Conservation (phyloP, 2,113 vertebrate genomes). For the Engystomops pustulosus region DNA sequence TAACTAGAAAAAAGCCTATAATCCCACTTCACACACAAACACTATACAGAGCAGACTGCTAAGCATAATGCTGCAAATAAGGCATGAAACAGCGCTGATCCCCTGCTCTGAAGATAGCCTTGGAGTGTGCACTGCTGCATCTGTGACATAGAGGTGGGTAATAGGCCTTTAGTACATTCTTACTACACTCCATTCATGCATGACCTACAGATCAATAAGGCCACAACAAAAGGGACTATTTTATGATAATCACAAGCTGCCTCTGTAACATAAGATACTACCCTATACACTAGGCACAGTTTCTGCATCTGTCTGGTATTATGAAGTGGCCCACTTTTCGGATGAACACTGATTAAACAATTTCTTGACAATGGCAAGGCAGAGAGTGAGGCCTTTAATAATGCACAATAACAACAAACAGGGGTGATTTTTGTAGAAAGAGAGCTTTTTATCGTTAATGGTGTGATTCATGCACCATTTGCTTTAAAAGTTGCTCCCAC, state of each 20-base stretch:
- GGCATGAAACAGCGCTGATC: conserved; percentile 41
- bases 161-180: conserved; percentile 36
- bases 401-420: conserved; percentile 34
- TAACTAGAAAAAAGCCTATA: conserved; percentile 33
- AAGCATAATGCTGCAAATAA: conserved; percentile 39
- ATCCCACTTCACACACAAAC: conserved; percentile 19
- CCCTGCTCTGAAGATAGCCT: neutral
- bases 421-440: neutral
- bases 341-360: conserved; percentile 38
- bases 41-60: conserved; percentile 13
- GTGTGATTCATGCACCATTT: conserved; percentile 51
- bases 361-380: conserved; percentile 34
- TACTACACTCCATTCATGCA: conserved; percentile 44
- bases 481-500: conserved; percentile 43
- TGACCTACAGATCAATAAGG: conserved; percentile 59
- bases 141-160: conserved; percentile 27
- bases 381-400: conserved; percentile 23
- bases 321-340: conserved; percentile 16
- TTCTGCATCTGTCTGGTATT: conserved; percentile 41
- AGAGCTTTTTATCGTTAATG: conserved; percentile 28
- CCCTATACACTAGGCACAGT: conserved; percentile 46
- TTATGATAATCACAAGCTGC: conserved; percentile 42
- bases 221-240: conserved; percentile 57
- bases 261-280: conserved; percentile 59
- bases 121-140: conserved; percentile 23